Evolutionary conservation across 2,113 vertebrate species (phyloP), one percentile per base, ranked within the genome.

Genomic region (Nematolebias whitei): DNA sequence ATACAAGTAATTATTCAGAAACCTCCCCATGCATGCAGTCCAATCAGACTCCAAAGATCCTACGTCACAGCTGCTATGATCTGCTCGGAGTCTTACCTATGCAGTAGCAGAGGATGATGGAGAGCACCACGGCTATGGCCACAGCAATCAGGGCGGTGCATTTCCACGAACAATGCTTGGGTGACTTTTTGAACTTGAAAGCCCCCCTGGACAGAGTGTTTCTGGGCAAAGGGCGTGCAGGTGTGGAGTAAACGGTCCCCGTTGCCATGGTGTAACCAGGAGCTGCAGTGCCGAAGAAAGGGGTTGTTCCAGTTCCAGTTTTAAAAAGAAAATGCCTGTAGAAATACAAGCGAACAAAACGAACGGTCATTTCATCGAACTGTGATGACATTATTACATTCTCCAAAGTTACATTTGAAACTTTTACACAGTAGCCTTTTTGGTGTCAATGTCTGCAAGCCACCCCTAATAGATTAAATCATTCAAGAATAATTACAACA

Each of bases 161-260:
- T 80, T 97, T 98, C 98, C 98, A 99, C 88, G 96, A 98, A 91
- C 97, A 99, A 87, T 96, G 95, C 85, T 96, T 98, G 0, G 95
- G 95, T 7, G 97, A 96, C 87, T 99, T 99, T 93, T 99, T 98
- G 91, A 99, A 99, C 89, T 98, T 99, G 91, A 99, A 99, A 80
- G 97, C 95, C 85, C 98, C 96, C 89, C 98, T 95, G 86, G 96
- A 97, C 29, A 99, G 91, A 69, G 94, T 96, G 92, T 96, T 96
- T 84, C 96, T 93, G 89, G 96, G 96, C 81, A 99, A 85, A 58
- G 98, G 98, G 55, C 96, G 95, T 20, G 98, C 95, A 29, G 96
- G 96, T 20, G 97, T 98, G n/a, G 96, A 98, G 87, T 99, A 99
- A 75, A 98, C 96, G 4, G 98, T 95, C 78, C 98, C 97, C 1